Evolutionary conservation across 1,140 invertebrate species (phyloP), one percentile per base, ranked within the genome.

Genomic region (Camponotus vicinus): DNA sequence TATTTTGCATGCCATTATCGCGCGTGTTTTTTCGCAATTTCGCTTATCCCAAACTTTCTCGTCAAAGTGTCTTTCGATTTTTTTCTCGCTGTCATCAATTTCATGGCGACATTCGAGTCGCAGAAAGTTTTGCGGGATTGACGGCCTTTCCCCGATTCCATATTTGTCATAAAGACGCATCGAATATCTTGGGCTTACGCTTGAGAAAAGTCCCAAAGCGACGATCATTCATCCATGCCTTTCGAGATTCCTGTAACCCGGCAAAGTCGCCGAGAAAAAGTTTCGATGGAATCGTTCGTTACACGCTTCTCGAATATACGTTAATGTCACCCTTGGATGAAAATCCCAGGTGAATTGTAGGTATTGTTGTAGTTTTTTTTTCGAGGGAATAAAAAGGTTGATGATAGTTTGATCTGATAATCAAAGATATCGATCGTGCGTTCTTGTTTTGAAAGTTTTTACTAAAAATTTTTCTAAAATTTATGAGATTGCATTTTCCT

Each of bases 201-300:
- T 27, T 57, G 69, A 61, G 79, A 13, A 83, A 83, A 73, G 79
- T 83, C 69, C 69, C 79, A 69, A 61, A 75, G 79, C 79, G 79
- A 75, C 79, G 69, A 83, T 83, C 79, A 37, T 40, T 83, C 79
- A 83, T 32, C 27, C 40, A 52, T 45, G 79, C 69, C 79, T 83
- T 63, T 61, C 55, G 69, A 83, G 69, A 70, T 80, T 80, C 34
- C 49, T 70, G 52, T 57, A 57, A 63, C 49, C 34, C 8, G 34
- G 45, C 78, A 57, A 63, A 45, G 40, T 82, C 55, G 52, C 67
- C 55, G 11, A 59, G 55, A 32, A 32, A 75, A 83, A 83, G 69
- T 83, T 83, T 83, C 69, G 69, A 83, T 63, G 69, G 69, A 69
- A 83, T 83, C 79, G 69, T 83, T 83, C 69, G 69, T 83, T 83